Evolutionary conservation across 2,113 vertebrate genomes (phyloP).

Genomic region (Hyla sarda): DNA sequence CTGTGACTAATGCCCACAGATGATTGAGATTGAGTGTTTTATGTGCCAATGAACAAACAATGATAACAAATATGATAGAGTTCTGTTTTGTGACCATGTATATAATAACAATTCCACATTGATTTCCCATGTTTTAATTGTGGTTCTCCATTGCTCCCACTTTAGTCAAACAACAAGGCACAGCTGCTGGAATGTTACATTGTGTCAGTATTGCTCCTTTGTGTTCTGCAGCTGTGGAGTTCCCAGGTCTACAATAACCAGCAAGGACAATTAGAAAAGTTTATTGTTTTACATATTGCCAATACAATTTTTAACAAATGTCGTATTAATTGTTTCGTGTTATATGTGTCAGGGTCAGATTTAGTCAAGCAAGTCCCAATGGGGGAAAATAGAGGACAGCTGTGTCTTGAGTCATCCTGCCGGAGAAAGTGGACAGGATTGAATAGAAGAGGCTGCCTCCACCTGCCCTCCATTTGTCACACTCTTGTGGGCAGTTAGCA

Average conservation of each 20-base stretch:
- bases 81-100: slow-evolving; percentile 60
- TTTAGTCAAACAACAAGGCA: slow-evolving; percentile 60
- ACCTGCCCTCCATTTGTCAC: slow-evolving; percentile 64
- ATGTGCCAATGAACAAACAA: slow-evolving; percentile 49
- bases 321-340: slow-evolving; percentile 66
- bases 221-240: slow-evolving; percentile 70
- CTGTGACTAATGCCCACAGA: slow-evolving; percentile 54
- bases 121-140: slow-evolving; percentile 62
- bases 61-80: slow-evolving; percentile 52
- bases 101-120: slow-evolving; percentile 70
- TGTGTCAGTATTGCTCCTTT: slow-evolving; percentile 64
- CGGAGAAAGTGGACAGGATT: slow-evolving; percentile 65
- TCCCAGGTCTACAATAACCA: slow-evolving; percentile 68
- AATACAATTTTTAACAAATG: slow-evolving; percentile 66
- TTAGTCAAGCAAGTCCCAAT: slow-evolving; percentile 63
- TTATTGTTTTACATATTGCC: slow-evolving; percentile 67
- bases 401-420: slow-evolving; percentile 64
- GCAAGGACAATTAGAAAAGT: slow-evolving; percentile 66
- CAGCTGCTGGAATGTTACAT: slow-evolving; percentile 64
- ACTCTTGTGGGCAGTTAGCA: slow-evolving; percentile 57
- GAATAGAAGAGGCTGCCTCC: slow-evolving; percentile 64
- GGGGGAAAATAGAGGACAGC: slow-evolving; percentile 65
- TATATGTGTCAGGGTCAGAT: slow-evolving; percentile 72
- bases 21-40: background rate
- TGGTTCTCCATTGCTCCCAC: slow-evolving; percentile 60